Percentiles rank a stretch among this genome's conserved stretches.
Evolutionary conservation across 1,140 invertebrate species (phyloP).

Genomic region (Nixonia krombeini): DNA sequence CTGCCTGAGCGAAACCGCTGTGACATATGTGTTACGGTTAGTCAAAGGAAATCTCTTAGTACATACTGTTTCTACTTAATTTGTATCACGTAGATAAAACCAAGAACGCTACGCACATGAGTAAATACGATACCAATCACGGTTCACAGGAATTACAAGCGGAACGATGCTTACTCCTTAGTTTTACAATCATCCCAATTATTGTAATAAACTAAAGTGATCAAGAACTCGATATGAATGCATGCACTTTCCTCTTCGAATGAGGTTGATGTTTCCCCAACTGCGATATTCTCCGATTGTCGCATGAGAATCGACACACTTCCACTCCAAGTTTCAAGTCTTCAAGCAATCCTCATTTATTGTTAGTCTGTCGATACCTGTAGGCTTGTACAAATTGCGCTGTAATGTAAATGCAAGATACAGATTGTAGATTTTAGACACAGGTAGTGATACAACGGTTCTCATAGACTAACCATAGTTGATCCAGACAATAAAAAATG

Average conservation of each 20-base stretch:
- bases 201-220: no score
- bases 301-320: constrained; percentile 32
- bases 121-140: not conserved
- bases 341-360: constrained; percentile 1
- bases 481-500: not conserved
- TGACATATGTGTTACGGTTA: constrained; percentile 51
- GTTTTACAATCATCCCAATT: constrained; percentile 8
- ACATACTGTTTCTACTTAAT: constrained; percentile 11
- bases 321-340: constrained; percentile 4
- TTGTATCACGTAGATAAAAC: constrained; percentile 18
- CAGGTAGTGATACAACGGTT: no score
- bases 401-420: constrained; percentile 11
- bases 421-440: constrained; percentile 23
- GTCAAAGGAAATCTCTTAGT: constrained; percentile 20
- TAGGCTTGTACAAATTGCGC: constrained; percentile 35
- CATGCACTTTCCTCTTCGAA: no score
- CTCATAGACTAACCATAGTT: not conserved
- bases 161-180: constrained; percentile 12
- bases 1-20: constrained; percentile 39
- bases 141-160: constrained; percentile 18
- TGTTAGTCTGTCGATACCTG: constrained; percentile 5
- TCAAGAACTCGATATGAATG: no score
- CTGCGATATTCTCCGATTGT: constrained; percentile 9
- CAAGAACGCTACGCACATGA: constrained; percentile 9
- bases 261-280: no score